A percentile compares a stretch with the other conserved stretches of the same genome.
phyloP scores from a whole-genome alignment of 2,888 invertebrate genomes.

The Amaurobius ferox region DNA sequence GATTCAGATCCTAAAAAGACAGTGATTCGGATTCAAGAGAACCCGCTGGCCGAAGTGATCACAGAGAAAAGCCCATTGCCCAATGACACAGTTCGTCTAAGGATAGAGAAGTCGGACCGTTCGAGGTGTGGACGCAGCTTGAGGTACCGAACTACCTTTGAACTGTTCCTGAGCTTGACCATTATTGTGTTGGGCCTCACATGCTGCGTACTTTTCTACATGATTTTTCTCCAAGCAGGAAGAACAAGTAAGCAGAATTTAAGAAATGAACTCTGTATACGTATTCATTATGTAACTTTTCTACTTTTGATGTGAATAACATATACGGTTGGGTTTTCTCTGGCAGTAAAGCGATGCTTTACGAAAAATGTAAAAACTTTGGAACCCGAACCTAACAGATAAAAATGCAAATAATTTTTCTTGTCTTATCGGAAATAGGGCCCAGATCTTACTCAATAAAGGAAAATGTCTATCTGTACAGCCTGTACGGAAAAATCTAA shows the following conservation, averaged over 20 bases:
- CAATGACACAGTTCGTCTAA: constrained; percentile 22
- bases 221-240: constrained; percentile 59
- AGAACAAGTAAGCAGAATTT: constrained; percentile 52
- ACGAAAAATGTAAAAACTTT: too few relatives aligned
- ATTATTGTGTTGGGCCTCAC: constrained; percentile 34
- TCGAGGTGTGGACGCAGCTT: constrained; percentile 11
- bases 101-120: constrained; percentile 43
- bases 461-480: too few relatives aligned
- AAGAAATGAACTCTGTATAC: too few relatives aligned
- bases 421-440: too few relatives aligned
- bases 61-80: constrained; percentile 38
- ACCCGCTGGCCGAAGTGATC: constrained; percentile 50
- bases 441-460: too few relatives aligned
- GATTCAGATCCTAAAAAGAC: constrained; percentile 19
- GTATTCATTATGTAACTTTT: too few relatives aligned
- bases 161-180: constrained; percentile 37
- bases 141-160: constrained; percentile 50
- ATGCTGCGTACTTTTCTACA: constrained; percentile 56
- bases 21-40: constrained; percentile 55
- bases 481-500: too few relatives aligned
- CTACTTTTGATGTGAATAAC: too few relatives aligned
- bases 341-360: too few relatives aligned
- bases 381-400: too few relatives aligned
- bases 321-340: too few relatives aligned
- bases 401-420: too few relatives aligned